Evolutionary conservation across 2,797 vertebrate species (phyloP), one percentile per base, ranked within the genome.

Genomic region (Enteromius thamalakanensis): DNA sequence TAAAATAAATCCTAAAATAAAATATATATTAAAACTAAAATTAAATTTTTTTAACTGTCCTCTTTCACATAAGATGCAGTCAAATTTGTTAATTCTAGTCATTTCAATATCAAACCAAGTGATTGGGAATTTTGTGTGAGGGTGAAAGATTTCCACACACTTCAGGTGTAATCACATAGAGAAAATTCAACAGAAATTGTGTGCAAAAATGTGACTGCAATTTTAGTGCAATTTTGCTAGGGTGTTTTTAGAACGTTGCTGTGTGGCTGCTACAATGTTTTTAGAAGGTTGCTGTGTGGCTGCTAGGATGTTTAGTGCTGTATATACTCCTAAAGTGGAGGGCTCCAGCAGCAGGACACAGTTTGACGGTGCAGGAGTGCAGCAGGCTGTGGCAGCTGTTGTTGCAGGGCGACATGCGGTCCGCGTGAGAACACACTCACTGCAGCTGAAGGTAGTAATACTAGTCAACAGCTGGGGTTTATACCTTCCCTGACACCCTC

Each of bases 381-480:
- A 47, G 47, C 55, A 80, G 82, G 85, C 90, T 53, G n/a, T 37
- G 42, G 45, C 90, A 92, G 90, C 92, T 92, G 90, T 90, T 90
- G 83, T 34, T 74, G 68, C 49, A 79, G 55, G 68, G 79, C 83
- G 85, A 89, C 76, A 86, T 67, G 67, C 45, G 45, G 84, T 76
- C 83, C 82, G 86, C 86, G 84, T 89, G 88, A 86, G 88, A 90
- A 90, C 40, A 32, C 4, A 17, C 40, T 47, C 42, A 42, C 40
- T 79, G 19, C 47, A 53, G 58, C 32, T 53, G 42, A 81, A 84
- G 40, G 74, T 76, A 78, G 53, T 76, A 79, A 81, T 55, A 37
- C 65, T 37, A 62, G 40, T 51, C 68, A 86, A 86, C 87, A 89
- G 90, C 87, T 87, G 88, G 64, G 40, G 78, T 83, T 86, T 84